These are phyloP conservation scores for Disparrhopalites patrizii DNA, from an alignment of 2,888 invertebrate species.

Conservation along the genomic window DNA sequence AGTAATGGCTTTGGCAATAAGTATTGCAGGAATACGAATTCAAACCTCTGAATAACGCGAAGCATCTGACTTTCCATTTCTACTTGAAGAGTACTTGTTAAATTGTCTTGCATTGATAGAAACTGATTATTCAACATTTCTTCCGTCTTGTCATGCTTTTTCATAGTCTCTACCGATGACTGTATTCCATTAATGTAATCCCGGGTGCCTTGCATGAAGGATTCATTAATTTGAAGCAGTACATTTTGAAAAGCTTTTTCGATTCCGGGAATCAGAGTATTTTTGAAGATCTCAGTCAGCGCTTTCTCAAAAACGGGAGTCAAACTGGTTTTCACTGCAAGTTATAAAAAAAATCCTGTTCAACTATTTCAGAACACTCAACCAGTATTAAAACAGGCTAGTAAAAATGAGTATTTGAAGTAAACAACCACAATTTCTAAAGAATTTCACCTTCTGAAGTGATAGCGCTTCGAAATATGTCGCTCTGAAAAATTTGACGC, in stretches of 20 bases:
- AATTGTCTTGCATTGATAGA: conserved; percentile 40
- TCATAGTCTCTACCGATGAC: conserved; percentile 30
- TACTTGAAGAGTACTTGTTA: conserved; percentile 41
- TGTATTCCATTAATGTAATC: conserved; percentile 58
- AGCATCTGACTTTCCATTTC: conserved; percentile 45
- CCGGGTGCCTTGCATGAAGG: conserved; percentile 80
- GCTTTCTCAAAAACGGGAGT: conserved; percentile 70
- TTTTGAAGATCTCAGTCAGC: conserved; percentile 72
- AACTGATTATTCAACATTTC: conserved; percentile 37
- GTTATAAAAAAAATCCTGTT: conserved; percentile 69
- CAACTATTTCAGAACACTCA: too few relatives aligned
- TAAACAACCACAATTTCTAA: too few relatives aligned
- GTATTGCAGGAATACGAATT: too few relatives aligned
- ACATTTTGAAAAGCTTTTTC: conserved; percentile 81
- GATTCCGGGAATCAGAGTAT: conserved; percentile 75
- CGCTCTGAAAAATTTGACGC: conserved; percentile 71
- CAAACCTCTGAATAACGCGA: conserved; percentile 39
- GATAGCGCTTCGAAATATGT: too few relatives aligned
- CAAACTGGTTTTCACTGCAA: conserved; percentile 64
- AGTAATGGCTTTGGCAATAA: background rate
- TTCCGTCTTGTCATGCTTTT: conserved; percentile 38
- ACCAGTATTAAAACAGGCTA: too few relatives aligned
- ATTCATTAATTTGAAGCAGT: conserved; percentile 83
- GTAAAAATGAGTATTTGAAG: too few relatives aligned
- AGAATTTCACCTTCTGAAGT: too few relatives aligned